A percentile compares a stretch with the other conserved stretches of the same genome.
These are phyloP conservation scores for Hirtodrosophila duncani DNA, from an alignment of 2,888 invertebrate species.

Conservation along the genomic window DNA sequence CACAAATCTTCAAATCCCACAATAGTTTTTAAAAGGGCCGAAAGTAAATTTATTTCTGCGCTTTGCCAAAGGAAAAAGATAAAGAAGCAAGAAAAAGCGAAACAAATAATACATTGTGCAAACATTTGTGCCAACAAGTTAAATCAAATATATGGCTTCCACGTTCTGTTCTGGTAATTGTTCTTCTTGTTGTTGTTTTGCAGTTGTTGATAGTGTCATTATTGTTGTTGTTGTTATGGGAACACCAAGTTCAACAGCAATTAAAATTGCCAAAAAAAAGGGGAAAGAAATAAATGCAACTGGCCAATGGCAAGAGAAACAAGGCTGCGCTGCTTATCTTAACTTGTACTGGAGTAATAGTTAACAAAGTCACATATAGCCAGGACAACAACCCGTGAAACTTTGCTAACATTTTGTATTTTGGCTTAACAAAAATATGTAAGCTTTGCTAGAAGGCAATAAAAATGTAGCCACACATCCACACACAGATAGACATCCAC, in stretches of 20 bases:
- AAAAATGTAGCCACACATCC: slow-evolving; percentile 57
- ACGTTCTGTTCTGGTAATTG: slow-evolving; percentile 5
- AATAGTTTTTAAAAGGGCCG: slow-evolving; percentile 67
- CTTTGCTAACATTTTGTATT: slow-evolving; percentile 58
- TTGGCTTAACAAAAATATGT: slow-evolving; percentile 44
- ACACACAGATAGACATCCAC: slow-evolving; percentile 3
- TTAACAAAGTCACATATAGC: slow-evolving; percentile 47
- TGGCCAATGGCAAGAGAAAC: slow-evolving; percentile 25
- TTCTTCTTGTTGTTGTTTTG: slow-evolving; percentile 8
- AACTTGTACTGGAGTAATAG: slow-evolving; percentile 54
- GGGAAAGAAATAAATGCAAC: slow-evolving; percentile 45
- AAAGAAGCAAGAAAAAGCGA: slow-evolving; percentile 3
- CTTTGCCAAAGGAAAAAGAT: slow-evolving; percentile 28
- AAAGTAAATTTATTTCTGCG: slow-evolving; percentile 62
- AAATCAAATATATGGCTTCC: slow-evolving; percentile 67
- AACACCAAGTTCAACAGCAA: slow-evolving; percentile 68
- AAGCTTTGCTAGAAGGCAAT: slow-evolving; percentile 47
- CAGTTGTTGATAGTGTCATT: slow-evolving; percentile 28
- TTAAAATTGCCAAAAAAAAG: slow-evolving; percentile 54
- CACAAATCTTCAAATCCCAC: slow-evolving; percentile 68
- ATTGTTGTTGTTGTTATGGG: slow-evolving; percentile 29
- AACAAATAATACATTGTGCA: slow-evolving; percentile 48
- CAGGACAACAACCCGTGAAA: slow-evolving; percentile 55
- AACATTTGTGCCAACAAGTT: slow-evolving; percentile 62
- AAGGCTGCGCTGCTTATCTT: slow-evolving; percentile 50